Evolutionary conservation across 2,888 invertebrate species (phyloP), one percentile per base, ranked within the genome.

Genomic region (Margaritifera margaritifera): DNA sequence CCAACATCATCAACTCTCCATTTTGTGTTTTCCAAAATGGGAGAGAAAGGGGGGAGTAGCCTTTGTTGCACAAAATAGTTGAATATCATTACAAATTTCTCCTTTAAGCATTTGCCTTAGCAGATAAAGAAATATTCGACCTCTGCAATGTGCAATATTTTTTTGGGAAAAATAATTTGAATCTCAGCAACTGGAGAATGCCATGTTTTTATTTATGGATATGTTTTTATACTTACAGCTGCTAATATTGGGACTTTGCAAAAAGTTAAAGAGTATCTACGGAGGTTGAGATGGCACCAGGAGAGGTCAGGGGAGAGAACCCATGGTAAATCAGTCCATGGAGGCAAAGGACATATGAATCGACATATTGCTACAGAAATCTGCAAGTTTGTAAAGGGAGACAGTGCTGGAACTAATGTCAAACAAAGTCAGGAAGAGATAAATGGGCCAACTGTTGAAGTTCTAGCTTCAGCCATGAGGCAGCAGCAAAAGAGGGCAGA

Each of bases 401-500:
- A 86, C n/a, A 74, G 66, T 24, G 58, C 57, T 11, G 62, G 60
- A 19, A 53, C 50, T 15, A 55, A 62, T 31, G 56, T 50, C 6
- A 61, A 52, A 24, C 54, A 24, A 31, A 63, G 69, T 31, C 66
- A 63, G 19, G 58, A 62, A 27, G 69, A 66, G 52, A 59, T 62
- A 1, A 27, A 59, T 50, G 65, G 66, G 51, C 69, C 62, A 52
- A 54, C 66, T 62, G 71, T 72, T 20, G 64, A 67, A 24, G 69
- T 72, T 56, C 75, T 87, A 69, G 80, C 83, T n/a, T 63, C 75
- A 18, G 86, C 88, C 15, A 81, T 89, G 84, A 79, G 82, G 56
- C 74, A 84, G 56, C 88, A 89, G 62, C 88, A 89, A 68, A 72
- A 75, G 18, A 80, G 88, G 68, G 89, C 89, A 24, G 84, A 87